Evolutionary conservation across 1,140 invertebrate genomes (phyloP), one percentile per base, ranked within the genome.

Genomic region (Rhynchophorus ferrugineus): DNA sequence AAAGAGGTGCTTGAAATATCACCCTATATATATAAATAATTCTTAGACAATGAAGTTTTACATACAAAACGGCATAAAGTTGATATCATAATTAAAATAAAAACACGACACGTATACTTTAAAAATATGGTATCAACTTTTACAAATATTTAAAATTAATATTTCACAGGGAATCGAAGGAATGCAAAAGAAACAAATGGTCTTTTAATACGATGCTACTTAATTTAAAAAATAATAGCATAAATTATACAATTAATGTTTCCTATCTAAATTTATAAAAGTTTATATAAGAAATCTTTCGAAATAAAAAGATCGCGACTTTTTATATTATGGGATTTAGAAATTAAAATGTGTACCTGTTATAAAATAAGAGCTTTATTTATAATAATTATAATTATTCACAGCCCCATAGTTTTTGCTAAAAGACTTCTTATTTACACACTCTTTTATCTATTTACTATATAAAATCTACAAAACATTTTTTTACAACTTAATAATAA

Each of bases 1-100:
- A 59, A 54, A 56, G 19, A 39, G 20, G 39, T 21, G 38, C 45
- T 56, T 47, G 16, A 24, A 33, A 36, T 17, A 44, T 18, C 13
- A 46, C 29, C 41, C 24, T 33, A 43, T 29, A 47, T 42, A 51
- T 35, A 39, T 39, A 39, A 42, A 46, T 35, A 13, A 52, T 14
- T 36, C 21, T 44, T 36, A 51, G 17, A 43, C 22, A 43, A 44
- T 20, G 11, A 20, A 44, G 19, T 21, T 44, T 18, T 8, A 33
- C 44, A n/a, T 21, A 44, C 18, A 44, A 36, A 44, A 29, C 29
- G 33, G 44, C 14, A 44, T 5, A 37, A 22, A 44, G 21, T 49
- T 49, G 47, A 49, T 49, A 29, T 8, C 37, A 41, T 19, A 17
- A 14, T 17, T 19, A 48, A 38, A 48, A 19, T 18, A 38, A 14